Conservation (phyloP, 1,140 invertebrate genomes). For the Cephus cinctus region DNA sequence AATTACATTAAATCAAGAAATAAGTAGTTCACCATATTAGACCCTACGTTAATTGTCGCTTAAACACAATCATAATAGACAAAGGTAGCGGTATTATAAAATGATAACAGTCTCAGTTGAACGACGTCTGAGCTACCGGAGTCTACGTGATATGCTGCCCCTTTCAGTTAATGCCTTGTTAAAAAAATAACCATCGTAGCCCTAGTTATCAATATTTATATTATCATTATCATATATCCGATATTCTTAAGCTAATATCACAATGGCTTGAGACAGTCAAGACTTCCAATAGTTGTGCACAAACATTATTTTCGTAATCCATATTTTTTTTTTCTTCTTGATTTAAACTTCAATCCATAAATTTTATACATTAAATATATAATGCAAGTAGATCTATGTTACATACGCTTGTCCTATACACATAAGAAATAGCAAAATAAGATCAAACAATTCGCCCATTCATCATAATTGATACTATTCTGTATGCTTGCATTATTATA, state of each 20-base stretch:
- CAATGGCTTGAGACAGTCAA: constrained; percentile 49
- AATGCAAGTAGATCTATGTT: not conserved
- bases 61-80: constrained; percentile 20
- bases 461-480: no score
- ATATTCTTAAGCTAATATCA: constrained; percentile 51
- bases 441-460: no score
- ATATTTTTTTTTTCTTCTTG: not conserved
- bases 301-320: constrained; percentile 4
- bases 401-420: not conserved
- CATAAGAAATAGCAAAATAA: no score
- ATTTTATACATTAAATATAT: not conserved
- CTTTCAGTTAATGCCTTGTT: constrained; percentile 24
- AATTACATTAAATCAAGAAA: constrained; percentile 27
- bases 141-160: constrained; percentile 28
- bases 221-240: constrained; percentile 31
- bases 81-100: constrained; percentile 21
- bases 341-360: not conserved
- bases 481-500: not conserved
- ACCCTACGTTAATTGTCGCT: constrained; percentile 16
- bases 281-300: constrained; percentile 19
- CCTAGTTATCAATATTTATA: constrained; percentile 27
- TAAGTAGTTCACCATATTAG: constrained; percentile 17
- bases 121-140: constrained; percentile 20
- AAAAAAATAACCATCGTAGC: constrained; percentile 42
- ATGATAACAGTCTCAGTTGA: constrained; percentile 16